These are phyloP conservation scores for Drosophila subquinaria DNA, from an alignment of 2,888 invertebrate genomes.

Conservation along the genomic window DNA sequence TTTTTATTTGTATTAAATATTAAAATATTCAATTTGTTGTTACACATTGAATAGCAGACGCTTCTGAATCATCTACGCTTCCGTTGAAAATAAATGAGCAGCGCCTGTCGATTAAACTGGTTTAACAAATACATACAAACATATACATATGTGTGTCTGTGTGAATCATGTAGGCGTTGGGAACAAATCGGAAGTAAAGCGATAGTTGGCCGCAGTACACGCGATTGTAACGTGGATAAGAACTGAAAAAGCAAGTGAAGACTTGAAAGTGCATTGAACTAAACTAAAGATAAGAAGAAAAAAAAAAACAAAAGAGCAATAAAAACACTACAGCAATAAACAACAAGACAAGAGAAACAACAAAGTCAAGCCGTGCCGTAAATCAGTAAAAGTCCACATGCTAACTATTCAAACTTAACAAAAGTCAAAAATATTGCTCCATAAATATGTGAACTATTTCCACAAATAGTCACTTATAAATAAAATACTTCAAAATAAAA, in stretches of 20 bases:
- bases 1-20: conserved; percentile 25
- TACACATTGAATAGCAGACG: conserved; percentile 41
- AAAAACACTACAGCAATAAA: conserved; percentile 6
- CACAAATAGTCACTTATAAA: neutral
- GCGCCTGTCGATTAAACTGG: conserved; percentile 56
- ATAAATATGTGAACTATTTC: neutral
- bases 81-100: conserved; percentile 38
- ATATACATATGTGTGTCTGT: conserved; percentile 6
- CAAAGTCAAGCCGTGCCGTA: conserved; percentile 8
- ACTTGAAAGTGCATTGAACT: conserved; percentile 59
- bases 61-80: conserved; percentile 66
- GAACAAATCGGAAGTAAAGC: conserved; percentile 67
- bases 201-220: conserved; percentile 42
- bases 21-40: conserved; percentile 46
- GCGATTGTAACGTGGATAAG: conserved; percentile 50
- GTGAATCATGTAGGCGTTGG: conserved; percentile 64
- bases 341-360: conserved; percentile 19
- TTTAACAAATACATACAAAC: conserved; percentile 40
- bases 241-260: conserved; percentile 35
- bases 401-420: neutral
- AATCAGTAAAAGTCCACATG: conserved; percentile 13
- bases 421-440: neutral
- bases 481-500: neutral
- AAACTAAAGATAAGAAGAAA: conserved; percentile 46
- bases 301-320: conserved; percentile 22